Conservation (phyloP, 1,140 invertebrate genomes). For the Goniozus legneri region DNA sequence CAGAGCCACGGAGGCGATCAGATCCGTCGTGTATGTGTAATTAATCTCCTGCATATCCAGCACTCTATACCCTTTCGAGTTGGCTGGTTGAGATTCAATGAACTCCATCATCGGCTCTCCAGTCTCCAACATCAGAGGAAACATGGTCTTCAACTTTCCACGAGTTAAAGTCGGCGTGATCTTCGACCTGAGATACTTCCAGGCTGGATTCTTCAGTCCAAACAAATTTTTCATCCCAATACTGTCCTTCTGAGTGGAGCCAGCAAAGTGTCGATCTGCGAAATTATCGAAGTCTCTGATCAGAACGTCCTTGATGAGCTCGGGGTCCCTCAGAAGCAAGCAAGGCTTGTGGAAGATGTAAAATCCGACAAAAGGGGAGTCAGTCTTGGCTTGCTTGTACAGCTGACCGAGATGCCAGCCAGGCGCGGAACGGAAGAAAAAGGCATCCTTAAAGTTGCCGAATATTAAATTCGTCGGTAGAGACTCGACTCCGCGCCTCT, state of each 20-base stretch:
- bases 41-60: conserved; percentile 48
- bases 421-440: conserved; percentile 24
- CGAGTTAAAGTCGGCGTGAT: conserved; percentile 47
- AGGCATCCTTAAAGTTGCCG: conserved; percentile 30
- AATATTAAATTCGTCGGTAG: conserved; percentile 22
- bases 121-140: conserved; percentile 49
- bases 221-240: conserved; percentile 32
- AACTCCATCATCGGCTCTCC: conserved; percentile 33
- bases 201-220: conserved; percentile 25
- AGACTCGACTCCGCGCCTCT: conserved; percentile 24
- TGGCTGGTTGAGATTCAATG: conserved; percentile 15
- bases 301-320: conserved; percentile 33
- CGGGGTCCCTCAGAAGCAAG: conserved; percentile 21
- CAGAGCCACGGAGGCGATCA: conserved; percentile 56
- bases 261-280: conserved; percentile 38
- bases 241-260: conserved; percentile 17
- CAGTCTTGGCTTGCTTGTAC: conserved; percentile 12
- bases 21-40: conserved; percentile 55
- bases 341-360: conserved; percentile 30
- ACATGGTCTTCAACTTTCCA: conserved; percentile 52
- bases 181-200: conserved; percentile 43
- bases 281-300: conserved; percentile 55
- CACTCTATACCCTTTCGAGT: conserved; percentile 13
- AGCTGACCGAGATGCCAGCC: conserved; percentile 43
- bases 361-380: conserved; percentile 21